Conservation (phyloP, 2,797 vertebrate genomes). For the Lepilemur septentrionalis region DNA sequence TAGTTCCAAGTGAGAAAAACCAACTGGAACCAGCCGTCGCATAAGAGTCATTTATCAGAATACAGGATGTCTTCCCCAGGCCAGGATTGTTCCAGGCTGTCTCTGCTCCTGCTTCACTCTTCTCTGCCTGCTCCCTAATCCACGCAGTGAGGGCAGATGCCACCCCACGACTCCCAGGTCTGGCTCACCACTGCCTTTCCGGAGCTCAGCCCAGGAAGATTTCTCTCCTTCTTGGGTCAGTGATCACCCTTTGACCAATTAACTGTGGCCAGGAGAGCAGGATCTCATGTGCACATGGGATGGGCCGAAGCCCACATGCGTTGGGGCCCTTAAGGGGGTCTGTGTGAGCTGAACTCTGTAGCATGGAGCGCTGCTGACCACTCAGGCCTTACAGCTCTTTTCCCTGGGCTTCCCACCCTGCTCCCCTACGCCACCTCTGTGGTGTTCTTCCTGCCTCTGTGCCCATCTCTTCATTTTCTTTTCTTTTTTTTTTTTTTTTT, state of each 20-base stretch:
- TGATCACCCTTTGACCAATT: neutral
- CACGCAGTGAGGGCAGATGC: rapidly evolving
- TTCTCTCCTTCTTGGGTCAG: neutral
- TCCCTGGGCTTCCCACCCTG: neutral
- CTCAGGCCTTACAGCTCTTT: neutral
- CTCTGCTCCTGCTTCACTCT: neutral
- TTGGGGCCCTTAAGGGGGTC: neutral
- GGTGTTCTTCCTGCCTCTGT: neutral
- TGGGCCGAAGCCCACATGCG: rapidly evolving
- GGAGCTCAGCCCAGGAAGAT: neutral
- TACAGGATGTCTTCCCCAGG: neutral
- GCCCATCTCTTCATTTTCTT: neutral
- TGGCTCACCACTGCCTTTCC: neutral
- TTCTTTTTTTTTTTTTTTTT: neutral
- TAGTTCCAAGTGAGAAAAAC: constrained; percentile 47
- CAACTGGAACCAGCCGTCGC: neutral
- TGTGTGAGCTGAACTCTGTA: neutral
- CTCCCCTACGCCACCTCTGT: rapidly evolving
- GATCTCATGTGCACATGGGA: rapidly evolving
- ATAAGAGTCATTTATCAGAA: neutral
- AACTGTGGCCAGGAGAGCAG: neutral
- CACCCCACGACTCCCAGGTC: neutral
- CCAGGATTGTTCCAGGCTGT: neutral
- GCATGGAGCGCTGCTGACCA: rapidly evolving
- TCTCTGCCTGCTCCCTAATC: neutral